phyloP scores from a whole-genome alignment of 2,888 invertebrate genomes.

The Bibio marci region DNA sequence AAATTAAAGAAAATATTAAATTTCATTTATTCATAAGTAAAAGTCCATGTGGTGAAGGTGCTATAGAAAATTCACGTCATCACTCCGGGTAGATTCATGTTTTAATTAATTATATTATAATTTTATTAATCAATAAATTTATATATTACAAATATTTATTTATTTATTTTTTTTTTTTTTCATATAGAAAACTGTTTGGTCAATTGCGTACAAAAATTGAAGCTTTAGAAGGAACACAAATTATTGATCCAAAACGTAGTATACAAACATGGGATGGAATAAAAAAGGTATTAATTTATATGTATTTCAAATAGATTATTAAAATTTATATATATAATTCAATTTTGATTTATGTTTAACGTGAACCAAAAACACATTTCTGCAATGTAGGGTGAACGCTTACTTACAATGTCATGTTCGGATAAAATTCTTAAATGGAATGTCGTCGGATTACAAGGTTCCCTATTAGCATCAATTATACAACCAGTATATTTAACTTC shows the following conservation, averaged over 20 bases:
- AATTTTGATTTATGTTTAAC: constrained; percentile 9
- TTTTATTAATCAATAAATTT: too few species aligned
- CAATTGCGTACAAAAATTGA: constrained; percentile 91
- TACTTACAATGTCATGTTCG: constrained; percentile 94
- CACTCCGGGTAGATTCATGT: too few species aligned
- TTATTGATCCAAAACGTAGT: constrained; percentile 66
- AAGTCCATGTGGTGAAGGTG: constrained; percentile 96
- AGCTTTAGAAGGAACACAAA: constrained; percentile 89
- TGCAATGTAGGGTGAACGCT: constrained; percentile 79
- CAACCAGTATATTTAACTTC: constrained; percentile 82
- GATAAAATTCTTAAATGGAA: constrained; percentile 96
- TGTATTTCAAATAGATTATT: too few species aligned
- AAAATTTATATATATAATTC: too few species aligned
- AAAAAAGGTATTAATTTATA: constrained; percentile 52
- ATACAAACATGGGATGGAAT: constrained; percentile 94
- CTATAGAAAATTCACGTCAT: constrained; percentile 82
- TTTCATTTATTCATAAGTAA: constrained; percentile 95
- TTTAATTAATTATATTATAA: too few species aligned
- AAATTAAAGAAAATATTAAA: constrained; percentile 52
- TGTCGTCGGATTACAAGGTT: constrained; percentile 83
- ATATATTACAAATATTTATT: too few species aligned
- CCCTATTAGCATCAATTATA: constrained; percentile 71
- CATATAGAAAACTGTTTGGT: constrained; percentile 76
- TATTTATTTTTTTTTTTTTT: too few species aligned
- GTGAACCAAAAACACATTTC: too few species aligned